Evolutionary conservation across 2,113 vertebrate species (phyloP).

Genomic region (Scortum barcoo): DNA sequence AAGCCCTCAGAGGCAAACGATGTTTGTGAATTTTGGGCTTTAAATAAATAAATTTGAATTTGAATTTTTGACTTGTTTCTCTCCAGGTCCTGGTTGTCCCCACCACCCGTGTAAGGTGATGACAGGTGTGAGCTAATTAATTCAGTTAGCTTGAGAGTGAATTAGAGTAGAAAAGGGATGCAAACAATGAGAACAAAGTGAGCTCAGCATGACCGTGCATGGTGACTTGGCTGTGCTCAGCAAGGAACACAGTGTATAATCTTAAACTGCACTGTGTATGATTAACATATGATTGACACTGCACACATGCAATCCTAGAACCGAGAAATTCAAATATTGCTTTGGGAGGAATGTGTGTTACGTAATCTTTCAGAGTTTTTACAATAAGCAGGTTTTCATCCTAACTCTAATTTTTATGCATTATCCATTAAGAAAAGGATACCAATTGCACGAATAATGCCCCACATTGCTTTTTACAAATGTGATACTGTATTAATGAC

Average conservation of each 20-base stretch:
- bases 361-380: background rate
- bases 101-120: conserved; percentile 14
- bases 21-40: no score
- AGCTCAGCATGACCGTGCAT: conserved; percentile 1
- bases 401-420: background rate
- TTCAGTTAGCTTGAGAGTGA: conserved; percentile 29
- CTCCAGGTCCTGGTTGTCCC: conserved; percentile 5
- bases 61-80: background rate
- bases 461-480: background rate
- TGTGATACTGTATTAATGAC: background rate
- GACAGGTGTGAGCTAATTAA: conserved; percentile 49
- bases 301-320: background rate
- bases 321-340: background rate
- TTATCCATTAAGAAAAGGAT: background rate
- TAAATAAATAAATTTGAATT: no score
- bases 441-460: background rate
- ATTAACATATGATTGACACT: background rate
- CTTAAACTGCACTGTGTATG: background rate
- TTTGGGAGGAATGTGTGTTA: background rate
- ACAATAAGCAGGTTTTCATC: background rate
- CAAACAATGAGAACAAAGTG: conserved; percentile 24
- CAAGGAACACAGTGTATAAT: background rate
- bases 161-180: conserved; percentile 17
- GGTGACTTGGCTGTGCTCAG: background rate
- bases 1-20: no score